Percentiles rank a stretch among this genome's conserved stretches.
phyloP scores from a whole-genome alignment of 2,113 vertebrate species.

The Stigmatopora nigra region DNA sequence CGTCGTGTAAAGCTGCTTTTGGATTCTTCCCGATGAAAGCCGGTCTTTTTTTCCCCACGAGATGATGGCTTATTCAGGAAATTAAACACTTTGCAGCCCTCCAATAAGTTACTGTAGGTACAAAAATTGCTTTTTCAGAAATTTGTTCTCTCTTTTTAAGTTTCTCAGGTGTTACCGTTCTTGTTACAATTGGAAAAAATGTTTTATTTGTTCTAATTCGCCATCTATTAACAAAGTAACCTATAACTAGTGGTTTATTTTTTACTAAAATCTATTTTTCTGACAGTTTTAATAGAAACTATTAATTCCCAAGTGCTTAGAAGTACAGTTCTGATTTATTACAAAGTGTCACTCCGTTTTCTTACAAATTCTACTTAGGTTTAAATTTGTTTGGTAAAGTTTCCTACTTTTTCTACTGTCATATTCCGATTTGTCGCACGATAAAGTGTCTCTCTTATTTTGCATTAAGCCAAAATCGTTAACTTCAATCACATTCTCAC shows the following conservation, averaged over 20 bases:
- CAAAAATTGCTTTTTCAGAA: neutral
- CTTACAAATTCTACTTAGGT: neutral
- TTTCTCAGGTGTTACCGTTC: too few relatives aligned
- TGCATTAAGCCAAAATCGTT: too few relatives aligned
- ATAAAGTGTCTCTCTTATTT: too few relatives aligned
- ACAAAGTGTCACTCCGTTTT: neutral
- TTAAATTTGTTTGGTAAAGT: too few relatives aligned
- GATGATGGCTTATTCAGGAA: slow-evolving; percentile 13
- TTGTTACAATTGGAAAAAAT: too few relatives aligned
- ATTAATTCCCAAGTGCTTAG: neutral
- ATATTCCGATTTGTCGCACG: neutral
- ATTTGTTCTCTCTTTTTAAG: too few relatives aligned
- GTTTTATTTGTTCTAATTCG: too few relatives aligned
- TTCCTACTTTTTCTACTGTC: too few relatives aligned
- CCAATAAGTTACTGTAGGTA: neutral
- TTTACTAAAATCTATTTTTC: too few relatives aligned
- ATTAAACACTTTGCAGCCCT: neutral
- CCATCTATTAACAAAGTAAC: too few relatives aligned
- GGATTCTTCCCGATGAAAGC: slow-evolving; percentile 9
- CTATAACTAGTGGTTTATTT: too few relatives aligned
- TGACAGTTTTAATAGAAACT: neutral
- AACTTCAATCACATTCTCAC: too few relatives aligned
- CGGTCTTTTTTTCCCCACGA: slow-evolving; percentile 5
- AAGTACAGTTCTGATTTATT: neutral
- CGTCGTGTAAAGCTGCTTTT: slow-evolving; percentile 12